phyloP scores from a whole-genome alignment of 2,888 invertebrate genomes.

The Synergus japonicus region DNA sequence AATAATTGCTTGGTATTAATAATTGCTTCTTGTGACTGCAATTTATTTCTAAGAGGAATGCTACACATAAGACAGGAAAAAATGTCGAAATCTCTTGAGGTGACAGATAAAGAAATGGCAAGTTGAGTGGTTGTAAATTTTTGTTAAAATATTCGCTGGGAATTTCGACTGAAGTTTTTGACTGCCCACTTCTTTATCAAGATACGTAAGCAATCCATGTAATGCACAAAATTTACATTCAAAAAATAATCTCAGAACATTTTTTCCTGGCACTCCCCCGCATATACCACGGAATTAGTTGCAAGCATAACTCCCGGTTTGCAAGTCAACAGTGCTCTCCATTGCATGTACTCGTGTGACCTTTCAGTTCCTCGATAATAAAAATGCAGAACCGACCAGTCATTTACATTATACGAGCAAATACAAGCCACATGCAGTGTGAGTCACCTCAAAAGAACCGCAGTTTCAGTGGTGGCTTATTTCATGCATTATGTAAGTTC shows the following conservation, averaged over 20 bases:
- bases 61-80: not conserved
- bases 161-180: not conserved
- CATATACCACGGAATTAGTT: not conserved
- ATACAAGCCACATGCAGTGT: conserved; percentile 21
- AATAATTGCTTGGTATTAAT: not conserved
- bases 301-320: conserved; percentile 16
- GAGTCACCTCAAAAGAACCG: conserved; percentile 12
- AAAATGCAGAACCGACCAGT: conserved; percentile 38
- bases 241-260: not conserved
- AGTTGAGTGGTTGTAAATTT: not conserved
- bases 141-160: not conserved
- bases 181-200: not conserved
- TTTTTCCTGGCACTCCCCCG: conserved; percentile 14
- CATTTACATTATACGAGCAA: conserved; percentile 39
- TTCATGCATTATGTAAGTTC: conserved; percentile 28
- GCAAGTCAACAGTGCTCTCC: conserved; percentile 14
- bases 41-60: not conserved
- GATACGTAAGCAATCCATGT: not conserved
- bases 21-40: not conserved
- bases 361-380: conserved; percentile 36
- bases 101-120: not conserved
- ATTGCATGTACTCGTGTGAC: conserved; percentile 34
- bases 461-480: not conserved
- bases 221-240: conserved; percentile 5
- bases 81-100: not conserved